Base-by-base conservation (phyloP, 1,140 invertebrate genomes). In the Halotydeus destructor region DNA sequence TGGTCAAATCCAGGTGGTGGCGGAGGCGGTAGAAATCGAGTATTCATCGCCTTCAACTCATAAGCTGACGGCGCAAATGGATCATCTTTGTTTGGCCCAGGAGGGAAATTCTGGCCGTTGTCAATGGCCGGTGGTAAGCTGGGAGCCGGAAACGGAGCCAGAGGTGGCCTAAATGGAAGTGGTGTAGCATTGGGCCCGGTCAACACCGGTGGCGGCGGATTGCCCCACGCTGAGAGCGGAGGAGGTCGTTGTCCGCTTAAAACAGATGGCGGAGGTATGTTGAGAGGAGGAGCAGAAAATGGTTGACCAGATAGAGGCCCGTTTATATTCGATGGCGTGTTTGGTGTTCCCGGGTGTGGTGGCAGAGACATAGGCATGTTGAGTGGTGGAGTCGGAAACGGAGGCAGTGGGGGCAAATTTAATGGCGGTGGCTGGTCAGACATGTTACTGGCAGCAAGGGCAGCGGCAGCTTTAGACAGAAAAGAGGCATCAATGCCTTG, bases 41-140 rank as follows among this genome's bases (percentile, higher is more conserved):
- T 6, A 16, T 38, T 24, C 37, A 38, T 38, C 6, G 37, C 37
- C 8, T 21, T 8, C 19, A 38, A 38, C 25, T 38, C 37, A 24
- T 38, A 38, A 18, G 25, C 37, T 23, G 37, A 38, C n/a, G 37
- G 37, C n/a, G 37, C 37, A 14, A 38, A 38, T 23, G 37, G 37
- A 38, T 38, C 37, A 14, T 38, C 37, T 14, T 23, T 24, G 37
- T 8, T 24, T 24, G 8, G 8, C 21, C n/a, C 6, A 14, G 21
- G 21, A n/a, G n/a, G 5, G n/a, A n/a, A 11, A 16, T 36, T 36
- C 34, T 8, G 8, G 9, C 8, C 34, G 19, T n/a, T 36, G 9
- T 36, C 9, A 12, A 11, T 36, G 18, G 11, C 34, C 5, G 37
- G 25, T 23, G 21, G 37, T 6, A 38, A 14, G 21, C 37, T 19